Conservation (phyloP, 2,888 invertebrate species). For the Adineta ricciae region DNA sequence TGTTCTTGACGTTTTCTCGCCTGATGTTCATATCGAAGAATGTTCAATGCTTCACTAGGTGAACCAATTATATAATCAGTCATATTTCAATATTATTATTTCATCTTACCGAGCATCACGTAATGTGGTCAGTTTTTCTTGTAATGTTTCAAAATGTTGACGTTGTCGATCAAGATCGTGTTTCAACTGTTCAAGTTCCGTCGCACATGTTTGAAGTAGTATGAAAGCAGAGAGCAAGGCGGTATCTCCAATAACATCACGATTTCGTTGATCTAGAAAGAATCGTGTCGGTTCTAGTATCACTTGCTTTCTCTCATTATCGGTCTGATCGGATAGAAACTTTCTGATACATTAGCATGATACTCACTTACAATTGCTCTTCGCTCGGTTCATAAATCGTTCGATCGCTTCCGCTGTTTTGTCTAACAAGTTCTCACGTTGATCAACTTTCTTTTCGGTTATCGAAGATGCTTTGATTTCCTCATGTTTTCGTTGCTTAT, state of each 20-base stretch:
- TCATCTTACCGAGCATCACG: conserved; percentile 17
- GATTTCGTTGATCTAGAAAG: background rate
- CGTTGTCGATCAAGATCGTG: background rate
- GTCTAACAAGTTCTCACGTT: background rate
- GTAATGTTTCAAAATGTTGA: conserved; percentile 1
- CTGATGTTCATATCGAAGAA: background rate
- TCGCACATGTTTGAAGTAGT: conserved; percentile 10
- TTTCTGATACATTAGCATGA: background rate
- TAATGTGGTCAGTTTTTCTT: conserved; percentile 12
- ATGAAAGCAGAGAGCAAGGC: background rate
- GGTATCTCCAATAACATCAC: background rate
- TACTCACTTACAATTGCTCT: background rate
- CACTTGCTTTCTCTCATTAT: too few relatives aligned
- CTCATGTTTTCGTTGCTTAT: background rate
- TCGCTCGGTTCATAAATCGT: conserved; percentile 6
- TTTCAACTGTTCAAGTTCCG: background rate
- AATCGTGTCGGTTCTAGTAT: too few relatives aligned
- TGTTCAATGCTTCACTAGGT: background rate
- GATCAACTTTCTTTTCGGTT: background rate
- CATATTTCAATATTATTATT: background rate
- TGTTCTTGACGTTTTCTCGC: background rate
- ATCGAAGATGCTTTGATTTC: too few relatives aligned
- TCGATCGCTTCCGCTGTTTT: background rate
- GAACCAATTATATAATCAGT: background rate
- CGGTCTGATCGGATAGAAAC: too few relatives aligned